Base-by-base conservation (phyloP, 2,888 invertebrate genomes). In the Orchesellides sinensis region DNA sequence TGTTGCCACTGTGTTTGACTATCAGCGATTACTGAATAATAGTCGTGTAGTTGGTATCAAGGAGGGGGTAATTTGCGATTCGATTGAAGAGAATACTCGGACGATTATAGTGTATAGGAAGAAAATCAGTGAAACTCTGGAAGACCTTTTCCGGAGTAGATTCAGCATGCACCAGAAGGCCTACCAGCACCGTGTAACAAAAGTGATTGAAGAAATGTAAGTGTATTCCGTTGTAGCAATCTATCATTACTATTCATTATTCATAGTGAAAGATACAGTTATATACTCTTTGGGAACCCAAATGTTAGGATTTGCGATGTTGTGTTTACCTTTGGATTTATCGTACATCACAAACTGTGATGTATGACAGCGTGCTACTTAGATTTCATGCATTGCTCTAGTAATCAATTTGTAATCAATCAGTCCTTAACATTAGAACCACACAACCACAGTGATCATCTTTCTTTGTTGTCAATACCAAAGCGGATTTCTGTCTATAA, bases 111-210 rank as follows among this genome's bases (percentile, higher is more conserved):
- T 90, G 77, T 92, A 91, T 87, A 90, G 92, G 72, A 91, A 91
- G 85, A 91, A 91, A 83, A 91, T 92, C 82, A 90, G 89, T 40
- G 88, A 89, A 61, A 90, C 90, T 70, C 89, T 92, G 19, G 90
- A 91, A 84, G 90, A 91, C 56, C 89, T 93, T 86, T 93, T 91
- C 88, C 86, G 89, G 23, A 90, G 90, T 0, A 89, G 93, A 78
- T 90, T 90, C 73, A 88, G 89, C 14, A 89, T 92, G 35, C 92
- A 92, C 83, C 84, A 90, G 0, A 83, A 89, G 2, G 92, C 92
- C 2, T 93, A 93, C 88, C 91, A 91, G 85, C 91, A 91, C 83
- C 90, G 90, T 47, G 90, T 90, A 6, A 88, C 88, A n/a, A 88
- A 90, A 74, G 90, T 90, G 17, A 88, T 91, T 21, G 92, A 92